These are phyloP conservation scores for Callionymus lyra DNA, from an alignment of 2,113 vertebrate species.

Conservation along the genomic window DNA sequence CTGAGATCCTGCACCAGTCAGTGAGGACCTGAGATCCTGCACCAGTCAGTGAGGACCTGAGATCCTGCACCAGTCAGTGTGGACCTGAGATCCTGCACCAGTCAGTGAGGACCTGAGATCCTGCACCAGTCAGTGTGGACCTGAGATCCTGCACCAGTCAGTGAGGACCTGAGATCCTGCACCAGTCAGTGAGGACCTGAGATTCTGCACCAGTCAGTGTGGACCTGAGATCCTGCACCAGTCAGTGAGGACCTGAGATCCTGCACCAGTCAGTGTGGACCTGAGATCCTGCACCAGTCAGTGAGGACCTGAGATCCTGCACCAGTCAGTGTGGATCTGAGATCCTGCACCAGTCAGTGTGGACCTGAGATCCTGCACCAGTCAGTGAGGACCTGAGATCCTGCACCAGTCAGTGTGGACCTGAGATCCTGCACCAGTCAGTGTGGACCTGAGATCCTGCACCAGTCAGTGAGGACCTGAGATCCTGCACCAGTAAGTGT, in stretches of 20 bases:
- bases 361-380: conserved; percentile 60
- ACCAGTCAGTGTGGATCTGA: background rate
- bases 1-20: background rate
- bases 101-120: conserved; percentile 3
- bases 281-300: too few species aligned
- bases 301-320: too few species aligned
- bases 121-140: conserved; percentile 27
- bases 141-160: too few species aligned
- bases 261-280: conserved; percentile 27
- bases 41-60: too few species aligned
- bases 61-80: conserved; percentile 2
- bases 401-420: too few species aligned
- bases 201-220: background rate
- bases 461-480: too few species aligned
- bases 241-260: too few species aligned
- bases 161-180: too few species aligned
- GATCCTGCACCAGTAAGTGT: conserved; percentile 39
- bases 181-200: background rate
- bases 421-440: conserved; percentile 52
- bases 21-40: too few species aligned
- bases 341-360: too few species aligned
- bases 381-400: background rate
- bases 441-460: too few species aligned
- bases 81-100: conserved; percentile 60
- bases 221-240: too few species aligned